These are phyloP conservation scores for Pristis pectinata DNA, from an alignment of 2,797 vertebrate species.

Conservation along the genomic window DNA sequence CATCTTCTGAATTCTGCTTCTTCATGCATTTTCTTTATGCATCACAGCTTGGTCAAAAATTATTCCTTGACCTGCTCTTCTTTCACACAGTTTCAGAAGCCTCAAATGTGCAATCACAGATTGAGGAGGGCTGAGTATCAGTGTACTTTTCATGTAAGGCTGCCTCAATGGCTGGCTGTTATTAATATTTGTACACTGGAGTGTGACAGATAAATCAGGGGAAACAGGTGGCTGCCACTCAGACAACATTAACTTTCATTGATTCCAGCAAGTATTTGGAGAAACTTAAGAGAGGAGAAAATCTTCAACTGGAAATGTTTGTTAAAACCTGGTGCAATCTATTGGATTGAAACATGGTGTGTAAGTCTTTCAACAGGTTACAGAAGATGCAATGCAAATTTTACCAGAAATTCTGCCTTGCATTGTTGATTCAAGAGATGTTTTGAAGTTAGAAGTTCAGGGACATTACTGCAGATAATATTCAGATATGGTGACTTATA, in stretches of 20 bases:
- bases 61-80: not conserved
- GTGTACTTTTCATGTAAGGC: not conserved
- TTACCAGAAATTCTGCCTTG: not conserved
- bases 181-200: not conserved
- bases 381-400: not conserved
- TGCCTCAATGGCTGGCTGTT: not conserved
- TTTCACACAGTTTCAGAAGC: not conserved
- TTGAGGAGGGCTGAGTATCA: not conserved
- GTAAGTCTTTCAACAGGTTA: not conserved
- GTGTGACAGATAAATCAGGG: not conserved
- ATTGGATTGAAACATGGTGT: not conserved
- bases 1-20: not conserved
- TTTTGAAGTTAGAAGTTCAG: not conserved
- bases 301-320: not conserved
- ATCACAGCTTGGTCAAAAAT: not conserved
- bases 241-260: not conserved
- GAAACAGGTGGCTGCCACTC: not conserved
- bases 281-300: not conserved
- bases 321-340: not conserved
- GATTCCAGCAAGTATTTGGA: not conserved
- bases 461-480: not conserved
- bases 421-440: not conserved
- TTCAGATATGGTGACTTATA: not conserved
- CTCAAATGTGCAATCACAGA: not conserved
- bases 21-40: not conserved